Percentiles rank a stretch among this genome's conserved stretches.
These are phyloP conservation scores for Microdon myrmicae DNA, from an alignment of 2,888 invertebrate species.

Conservation along the genomic window DNA sequence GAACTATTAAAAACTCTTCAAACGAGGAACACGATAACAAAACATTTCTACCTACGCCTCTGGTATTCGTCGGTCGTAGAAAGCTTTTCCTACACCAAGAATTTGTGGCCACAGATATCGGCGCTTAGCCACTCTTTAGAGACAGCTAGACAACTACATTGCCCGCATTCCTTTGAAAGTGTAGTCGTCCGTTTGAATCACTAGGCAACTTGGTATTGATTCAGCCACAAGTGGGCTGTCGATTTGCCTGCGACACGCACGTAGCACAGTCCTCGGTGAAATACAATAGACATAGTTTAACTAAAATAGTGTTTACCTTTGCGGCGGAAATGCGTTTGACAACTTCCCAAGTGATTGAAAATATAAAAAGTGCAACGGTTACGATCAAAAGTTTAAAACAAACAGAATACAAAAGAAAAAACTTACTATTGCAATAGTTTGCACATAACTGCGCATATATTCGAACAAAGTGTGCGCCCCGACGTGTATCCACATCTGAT, in stretches of 20 bases:
- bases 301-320: not conserved
- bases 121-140: slow-evolving; percentile 8
- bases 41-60: slow-evolving; percentile 15
- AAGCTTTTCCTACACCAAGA: slow-evolving; percentile 13
- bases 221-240: slow-evolving; percentile 33
- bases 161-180: slow-evolving; percentile 13
- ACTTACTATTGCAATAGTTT: not conserved
- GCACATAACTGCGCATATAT: slow-evolving; percentile 3
- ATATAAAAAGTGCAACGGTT: slow-evolving; percentile 7
- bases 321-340: too few relatives aligned
- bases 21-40: not conserved
- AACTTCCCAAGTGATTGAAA: slow-evolving; percentile 6
- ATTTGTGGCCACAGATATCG: slow-evolving; percentile 22
- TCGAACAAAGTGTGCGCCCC: slow-evolving; percentile 1
- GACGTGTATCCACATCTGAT: slow-evolving; percentile 28
- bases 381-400: not conserved
- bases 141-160: slow-evolving; percentile 2
- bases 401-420: slow-evolving; percentile 7
- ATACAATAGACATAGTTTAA: not conserved
- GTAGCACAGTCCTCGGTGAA: slow-evolving; percentile 6
- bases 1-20: too few relatives aligned
- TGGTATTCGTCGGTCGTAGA: slow-evolving; percentile 3
- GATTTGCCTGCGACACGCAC: too few relatives aligned
- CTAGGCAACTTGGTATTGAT: slow-evolving; percentile 21
- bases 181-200: slow-evolving; percentile 18